These are phyloP conservation scores for Gerris buenoi DNA, from an alignment of 1,140 invertebrate species.

Conservation along the genomic window DNA sequence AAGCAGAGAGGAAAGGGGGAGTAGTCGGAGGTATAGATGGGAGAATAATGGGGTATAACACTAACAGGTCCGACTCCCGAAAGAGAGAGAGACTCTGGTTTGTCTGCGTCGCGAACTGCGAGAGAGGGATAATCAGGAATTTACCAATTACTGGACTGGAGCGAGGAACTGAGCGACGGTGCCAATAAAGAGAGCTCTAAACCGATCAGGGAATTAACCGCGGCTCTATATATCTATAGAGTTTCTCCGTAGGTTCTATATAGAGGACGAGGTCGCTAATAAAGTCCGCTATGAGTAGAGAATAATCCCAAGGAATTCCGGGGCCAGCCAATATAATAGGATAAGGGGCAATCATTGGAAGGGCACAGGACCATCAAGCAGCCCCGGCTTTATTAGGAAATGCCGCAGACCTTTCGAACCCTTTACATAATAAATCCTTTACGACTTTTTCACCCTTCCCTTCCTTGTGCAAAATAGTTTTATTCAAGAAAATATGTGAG, in stretches of 20 bases:
- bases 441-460: neutral
- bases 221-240: neutral
- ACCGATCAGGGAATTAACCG: neutral
- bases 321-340: neutral
- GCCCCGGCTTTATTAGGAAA: slow-evolving; percentile 1
- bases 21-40: neutral
- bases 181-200: neutral
- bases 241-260: too few species aligned
- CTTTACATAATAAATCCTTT: neutral
- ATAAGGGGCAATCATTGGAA: slow-evolving; percentile 3
- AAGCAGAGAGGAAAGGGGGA: neutral
- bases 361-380: too few species aligned
- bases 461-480: neutral
- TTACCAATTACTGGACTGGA: slow-evolving; percentile 2
- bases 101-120: neutral
- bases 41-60: neutral
- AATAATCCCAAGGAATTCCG: neutral
- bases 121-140: slow-evolving; percentile 4
- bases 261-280: neutral
- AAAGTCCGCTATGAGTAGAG: neutral
- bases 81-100: too few species aligned
- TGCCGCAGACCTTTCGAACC: neutral
- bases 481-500: neutral
- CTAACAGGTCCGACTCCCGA: neutral
- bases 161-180: neutral